Base-by-base conservation (phyloP, 2,797 vertebrate species). In the Coendou prehensilis region DNA sequence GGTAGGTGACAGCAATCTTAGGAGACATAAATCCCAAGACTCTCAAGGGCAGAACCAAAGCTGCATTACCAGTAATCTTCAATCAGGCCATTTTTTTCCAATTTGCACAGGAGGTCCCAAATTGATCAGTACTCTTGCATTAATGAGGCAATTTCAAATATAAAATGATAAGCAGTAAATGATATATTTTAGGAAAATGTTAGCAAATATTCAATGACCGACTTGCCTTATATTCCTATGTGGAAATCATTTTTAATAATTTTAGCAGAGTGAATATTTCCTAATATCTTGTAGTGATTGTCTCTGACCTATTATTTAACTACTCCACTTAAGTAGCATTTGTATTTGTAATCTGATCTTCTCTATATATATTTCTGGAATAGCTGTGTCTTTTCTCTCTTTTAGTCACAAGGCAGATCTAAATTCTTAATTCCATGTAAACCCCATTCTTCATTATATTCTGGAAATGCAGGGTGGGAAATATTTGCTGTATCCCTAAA, bases 41-140 rank as follows among this genome's bases (percentile, higher is more conserved):
- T 93, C 71, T 95, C 76, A 96, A 97, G 89, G 87, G 26, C 73
- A 97, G 26, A 63, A 94, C 57, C 81, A 97, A 93, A 96, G n/a
- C 37, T 82, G 52, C 37, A 95, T 87, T 96, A 94, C 30, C 22
- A 56, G 52, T 79, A 95, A 94, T 96, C 61, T 96, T 94, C 59
- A 94, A 94, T 93, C 82, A 95, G 45, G 9, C 33, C 33, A 82
- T 92, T 93, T 95, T 82, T 94, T 86, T 78, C 69, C 71, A 93
- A 52, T 92, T 97, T 94, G 33, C 57, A 91, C 80, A 90, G 91
- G 41, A 37, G 87, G 13, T 8, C 23, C 54, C 71, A 67, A 95
- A 93, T 79, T 47, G 95, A 90, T 93, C 63, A 54, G 52, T 87
- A 87, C 15, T 59, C 22, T 14, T 76, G 17, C 4, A 89, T 91